Conservation (phyloP, 2,113 vertebrate species). For the Tenebrosternarchus preto region DNA sequence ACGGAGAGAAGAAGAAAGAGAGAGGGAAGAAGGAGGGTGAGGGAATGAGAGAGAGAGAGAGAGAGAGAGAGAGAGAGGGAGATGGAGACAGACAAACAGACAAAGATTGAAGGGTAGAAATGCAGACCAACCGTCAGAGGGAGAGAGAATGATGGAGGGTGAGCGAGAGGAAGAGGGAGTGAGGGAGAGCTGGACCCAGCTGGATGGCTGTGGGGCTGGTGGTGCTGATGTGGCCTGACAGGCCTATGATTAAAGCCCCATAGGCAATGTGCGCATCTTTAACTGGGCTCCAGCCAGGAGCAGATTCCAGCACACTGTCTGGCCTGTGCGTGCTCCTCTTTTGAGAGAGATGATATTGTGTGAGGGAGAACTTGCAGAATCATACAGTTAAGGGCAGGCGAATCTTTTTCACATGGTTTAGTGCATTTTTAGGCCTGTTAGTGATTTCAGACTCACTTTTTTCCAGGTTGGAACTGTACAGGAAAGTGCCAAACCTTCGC, state of each 20-base stretch:
- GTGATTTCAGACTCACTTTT: neutral
- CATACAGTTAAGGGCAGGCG: neutral
- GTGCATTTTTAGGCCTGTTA: neutral
- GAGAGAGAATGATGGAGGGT: conserved; percentile 6
- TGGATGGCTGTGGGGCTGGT: conserved; percentile 37
- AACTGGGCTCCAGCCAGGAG: conserved; percentile 19
- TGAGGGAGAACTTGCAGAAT: neutral
- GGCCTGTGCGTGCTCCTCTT: neutral
- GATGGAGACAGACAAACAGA: neutral
- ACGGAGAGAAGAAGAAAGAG: conserved; percentile 3
- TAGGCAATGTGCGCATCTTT: conserved; percentile 33
- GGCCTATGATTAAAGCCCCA: conserved; percentile 44
- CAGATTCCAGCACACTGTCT: conserved; percentile 29
- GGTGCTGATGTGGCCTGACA: conserved; percentile 38
- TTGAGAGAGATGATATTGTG: neutral
- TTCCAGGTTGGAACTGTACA: conserved; percentile 91
- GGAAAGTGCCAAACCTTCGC: conserved; percentile 95
- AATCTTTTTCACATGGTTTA: neutral
- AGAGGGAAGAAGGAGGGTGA: neutral
- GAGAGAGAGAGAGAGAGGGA: neutral
- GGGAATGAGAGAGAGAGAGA: neutral
- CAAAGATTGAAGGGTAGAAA: neutral
- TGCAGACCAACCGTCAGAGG: conserved; percentile 1
- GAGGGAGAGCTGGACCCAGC: conserved; percentile 45
- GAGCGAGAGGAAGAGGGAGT: neutral